Evolutionary conservation across 2,113 vertebrate genomes (phyloP).

Genomic region (Brachyhypopomus occidentalis): DNA sequence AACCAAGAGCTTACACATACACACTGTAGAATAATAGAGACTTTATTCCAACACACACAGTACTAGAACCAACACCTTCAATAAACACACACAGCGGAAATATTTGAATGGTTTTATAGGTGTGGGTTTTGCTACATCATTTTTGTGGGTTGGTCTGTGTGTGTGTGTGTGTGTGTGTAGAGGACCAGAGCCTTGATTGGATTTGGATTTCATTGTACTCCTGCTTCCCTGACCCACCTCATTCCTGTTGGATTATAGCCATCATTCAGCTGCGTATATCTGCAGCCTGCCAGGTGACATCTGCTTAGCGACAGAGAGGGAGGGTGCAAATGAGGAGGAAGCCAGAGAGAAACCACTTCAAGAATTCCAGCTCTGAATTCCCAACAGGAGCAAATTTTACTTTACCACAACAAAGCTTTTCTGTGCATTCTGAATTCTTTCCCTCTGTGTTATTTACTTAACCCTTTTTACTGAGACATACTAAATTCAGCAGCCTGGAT

Average conservation of each 20-base stretch:
- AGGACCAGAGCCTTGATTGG: slow-evolving; percentile 9
- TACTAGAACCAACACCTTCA: no score
- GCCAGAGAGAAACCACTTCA: background rate
- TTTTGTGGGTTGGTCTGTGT: background rate
- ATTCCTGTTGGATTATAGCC: slow-evolving; percentile 17
- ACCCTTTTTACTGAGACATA: background rate
- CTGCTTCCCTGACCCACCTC: slow-evolving; percentile 1
- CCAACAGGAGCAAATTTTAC: no score
- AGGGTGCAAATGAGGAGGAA: slow-evolving; percentile 19
- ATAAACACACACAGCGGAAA: no score
- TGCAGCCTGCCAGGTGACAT: background rate
- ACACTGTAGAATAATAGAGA: no score
- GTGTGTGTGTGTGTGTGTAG: background rate
- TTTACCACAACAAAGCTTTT: no score
- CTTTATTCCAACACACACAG: no score
- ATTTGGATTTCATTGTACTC: slow-evolving; percentile 35
- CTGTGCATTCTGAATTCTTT: no score
- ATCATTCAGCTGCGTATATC: background rate
- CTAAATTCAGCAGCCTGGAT: slow-evolving; percentile 56
- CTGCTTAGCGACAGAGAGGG: slow-evolving; percentile 38
- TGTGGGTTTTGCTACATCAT: background rate
- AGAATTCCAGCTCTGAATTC: no score
- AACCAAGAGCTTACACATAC: no score
- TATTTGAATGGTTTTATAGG: background rate
- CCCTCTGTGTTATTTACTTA: no score